Conservation (phyloP, 1,140 invertebrate species). For the Drosophila takahashii region DNA sequence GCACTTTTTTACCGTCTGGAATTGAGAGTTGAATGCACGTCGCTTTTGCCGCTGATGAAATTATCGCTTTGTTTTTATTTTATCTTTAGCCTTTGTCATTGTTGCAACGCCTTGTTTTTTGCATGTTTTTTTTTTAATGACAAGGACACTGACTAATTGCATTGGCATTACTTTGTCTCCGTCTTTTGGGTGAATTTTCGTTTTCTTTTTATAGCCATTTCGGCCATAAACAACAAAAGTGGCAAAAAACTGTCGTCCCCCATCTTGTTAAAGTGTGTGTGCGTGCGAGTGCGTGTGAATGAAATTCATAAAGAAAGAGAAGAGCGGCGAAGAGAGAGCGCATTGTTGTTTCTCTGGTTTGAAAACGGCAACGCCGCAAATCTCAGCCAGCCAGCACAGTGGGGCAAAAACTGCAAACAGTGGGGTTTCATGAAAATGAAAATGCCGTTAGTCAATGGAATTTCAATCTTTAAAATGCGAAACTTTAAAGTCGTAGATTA, state of each 20-base stretch:
- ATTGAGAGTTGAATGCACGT: slow-evolving; percentile 65
- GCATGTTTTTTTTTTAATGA: slow-evolving; percentile 47
- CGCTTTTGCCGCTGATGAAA: slow-evolving; percentile 41
- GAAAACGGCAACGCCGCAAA: slow-evolving; percentile 72
- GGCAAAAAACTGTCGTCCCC: slow-evolving; percentile 45
- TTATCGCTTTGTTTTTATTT: slow-evolving; percentile 22
- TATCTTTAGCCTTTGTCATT: slow-evolving; percentile 34
- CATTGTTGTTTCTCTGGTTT: slow-evolving; percentile 24
- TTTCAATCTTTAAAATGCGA: background rate
- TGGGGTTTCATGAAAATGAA: too few species aligned
- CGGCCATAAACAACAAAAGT: slow-evolving; percentile 58
- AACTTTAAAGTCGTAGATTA: too few species aligned
- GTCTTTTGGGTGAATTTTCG: slow-evolving; percentile 50
- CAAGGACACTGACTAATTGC: slow-evolving; percentile 82
- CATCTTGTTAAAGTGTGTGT: slow-evolving; percentile 34
- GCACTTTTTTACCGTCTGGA: slow-evolving; percentile 26
- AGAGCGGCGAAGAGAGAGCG: slow-evolving; percentile 19
- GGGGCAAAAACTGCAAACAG: background rate
- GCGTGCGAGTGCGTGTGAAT: slow-evolving; percentile 60
- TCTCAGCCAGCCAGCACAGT: slow-evolving; percentile 32
- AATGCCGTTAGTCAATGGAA: too few species aligned
- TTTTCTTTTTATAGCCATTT: slow-evolving; percentile 77
- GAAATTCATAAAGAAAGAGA: slow-evolving; percentile 49
- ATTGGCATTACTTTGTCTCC: slow-evolving; percentile 78
- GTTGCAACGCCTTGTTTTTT: slow-evolving; percentile 16